Evolutionary conservation across 1,140 invertebrate genomes (phyloP).

Genomic region (Drosophila teissieri): DNA sequence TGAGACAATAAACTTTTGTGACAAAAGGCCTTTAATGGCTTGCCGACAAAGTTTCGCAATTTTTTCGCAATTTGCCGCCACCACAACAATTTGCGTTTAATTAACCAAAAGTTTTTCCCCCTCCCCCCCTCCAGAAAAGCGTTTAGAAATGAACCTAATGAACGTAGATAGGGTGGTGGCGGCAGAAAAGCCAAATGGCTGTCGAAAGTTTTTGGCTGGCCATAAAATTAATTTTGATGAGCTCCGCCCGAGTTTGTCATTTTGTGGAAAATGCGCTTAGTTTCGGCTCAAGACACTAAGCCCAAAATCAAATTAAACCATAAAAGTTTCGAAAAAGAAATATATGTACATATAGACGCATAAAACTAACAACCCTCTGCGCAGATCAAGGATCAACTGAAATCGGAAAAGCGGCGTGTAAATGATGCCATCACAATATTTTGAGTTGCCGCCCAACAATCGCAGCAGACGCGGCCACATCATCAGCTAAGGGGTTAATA

Average conservation of each 20-base stretch:
- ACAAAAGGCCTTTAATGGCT: conserved; percentile 78
- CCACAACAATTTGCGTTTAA: conserved; percentile 82
- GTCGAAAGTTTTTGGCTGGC: conserved; percentile 76
- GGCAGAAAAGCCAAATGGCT: conserved; percentile 37
- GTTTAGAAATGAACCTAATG: conserved; percentile 67
- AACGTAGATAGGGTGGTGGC: conserved; percentile 4
- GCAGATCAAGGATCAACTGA: conserved; percentile 62
- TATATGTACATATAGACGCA: conserved; percentile 8
- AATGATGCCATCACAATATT: conserved; percentile 84
- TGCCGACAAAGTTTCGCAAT: conserved; percentile 80
- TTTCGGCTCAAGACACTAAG: conserved; percentile 11
- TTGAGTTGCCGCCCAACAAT: conserved; percentile 55
- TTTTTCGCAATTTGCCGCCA: conserved; percentile 81
- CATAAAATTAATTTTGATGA: conserved; percentile 83
- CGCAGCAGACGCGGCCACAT: conserved; percentile 44
- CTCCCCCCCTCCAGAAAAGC: conserved; percentile 13
- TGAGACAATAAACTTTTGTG: conserved; percentile 75
- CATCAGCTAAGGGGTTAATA: conserved; percentile 79
- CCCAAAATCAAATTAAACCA: conserved; percentile 67
- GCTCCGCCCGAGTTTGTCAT: conserved; percentile 37
- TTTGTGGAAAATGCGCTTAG: conserved; percentile 18
- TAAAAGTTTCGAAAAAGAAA: conserved; percentile 44
- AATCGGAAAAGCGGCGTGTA: conserved; percentile 81
- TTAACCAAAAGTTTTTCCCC: conserved; percentile 73
- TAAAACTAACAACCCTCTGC: conserved; percentile 43